Evolutionary conservation across 2,888 invertebrate genomes (phyloP).

Genomic region (Drosophila kanekoi): DNA sequence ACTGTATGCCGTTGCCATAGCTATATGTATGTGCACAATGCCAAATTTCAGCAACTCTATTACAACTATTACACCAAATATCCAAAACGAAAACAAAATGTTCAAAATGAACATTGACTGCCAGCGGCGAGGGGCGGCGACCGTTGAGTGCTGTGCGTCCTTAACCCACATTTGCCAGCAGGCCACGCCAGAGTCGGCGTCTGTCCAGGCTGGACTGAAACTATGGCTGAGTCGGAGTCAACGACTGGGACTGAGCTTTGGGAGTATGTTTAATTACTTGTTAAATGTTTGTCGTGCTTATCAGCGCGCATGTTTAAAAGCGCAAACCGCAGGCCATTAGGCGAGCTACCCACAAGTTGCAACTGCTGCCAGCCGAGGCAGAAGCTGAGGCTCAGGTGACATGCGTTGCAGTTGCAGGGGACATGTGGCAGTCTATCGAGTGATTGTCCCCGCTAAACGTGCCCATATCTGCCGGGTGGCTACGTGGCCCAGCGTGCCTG

Average conservation of each 20-base stretch:
- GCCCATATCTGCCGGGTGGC: constrained; percentile 39
- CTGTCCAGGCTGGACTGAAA: constrained; percentile 41
- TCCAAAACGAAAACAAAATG: constrained; percentile 47
- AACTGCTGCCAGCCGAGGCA: constrained; percentile 21
- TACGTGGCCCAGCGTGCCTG: constrained; percentile 46
- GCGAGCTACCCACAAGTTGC: constrained; percentile 37
- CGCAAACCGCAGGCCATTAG: constrained; percentile 51
- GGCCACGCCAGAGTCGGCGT: constrained; percentile 35
- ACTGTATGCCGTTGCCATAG: constrained; percentile 21
- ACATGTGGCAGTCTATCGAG: constrained; percentile 48
- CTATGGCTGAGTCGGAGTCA: constrained; percentile 30
- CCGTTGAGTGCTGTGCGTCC: constrained; percentile 69
- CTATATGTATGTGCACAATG: constrained; percentile 45
- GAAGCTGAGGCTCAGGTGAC: constrained; percentile 44
- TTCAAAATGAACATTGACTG: constrained; percentile 53
- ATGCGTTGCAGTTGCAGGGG: constrained; percentile 37
- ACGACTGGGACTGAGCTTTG: constrained; percentile 34
- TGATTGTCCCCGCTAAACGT: constrained; percentile 63
- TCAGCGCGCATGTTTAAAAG: constrained; percentile 59
- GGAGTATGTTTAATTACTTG: constrained; percentile 77
- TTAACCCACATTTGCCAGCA: constrained; percentile 67
- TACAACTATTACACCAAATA: constrained; percentile 56
- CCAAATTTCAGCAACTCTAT: constrained; percentile 79
- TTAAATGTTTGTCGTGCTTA: constrained; percentile 76
- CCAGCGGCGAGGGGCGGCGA: constrained; percentile 68